Evolutionary conservation across 2,888 invertebrate genomes (phyloP).

Genomic region (Melieria crassipennis): DNA sequence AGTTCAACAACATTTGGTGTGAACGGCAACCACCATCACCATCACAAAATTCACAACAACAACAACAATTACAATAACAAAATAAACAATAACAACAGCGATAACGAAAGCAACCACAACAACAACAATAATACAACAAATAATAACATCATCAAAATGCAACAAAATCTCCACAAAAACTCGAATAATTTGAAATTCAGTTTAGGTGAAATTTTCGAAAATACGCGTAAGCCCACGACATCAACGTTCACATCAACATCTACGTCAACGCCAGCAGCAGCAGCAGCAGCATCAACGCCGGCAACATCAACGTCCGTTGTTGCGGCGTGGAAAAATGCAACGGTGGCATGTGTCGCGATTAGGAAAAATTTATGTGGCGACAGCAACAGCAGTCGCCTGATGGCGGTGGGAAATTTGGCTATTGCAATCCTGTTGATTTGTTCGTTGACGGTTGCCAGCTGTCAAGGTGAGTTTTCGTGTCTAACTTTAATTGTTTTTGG

Average conservation of each 20-base stretch:
- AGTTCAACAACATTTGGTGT: slow-evolving; percentile 47
- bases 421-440: slow-evolving; percentile 27
- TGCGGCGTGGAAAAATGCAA: not conserved
- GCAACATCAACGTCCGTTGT: slow-evolving; percentile 9
- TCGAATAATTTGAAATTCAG: slow-evolving; percentile 21
- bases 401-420: slow-evolving; percentile 6
- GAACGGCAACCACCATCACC: slow-evolving; percentile 16
- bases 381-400: too few relatives aligned
- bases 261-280: not conserved
- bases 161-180: slow-evolving; percentile 28
- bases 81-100: not conserved
- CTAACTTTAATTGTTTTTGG: not conserved
- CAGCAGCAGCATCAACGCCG: slow-evolving; percentile 13
- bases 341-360: not conserved
- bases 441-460: slow-evolving; percentile 32
- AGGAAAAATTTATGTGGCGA: not conserved
- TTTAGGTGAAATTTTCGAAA: slow-evolving; percentile 35
- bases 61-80: not conserved
- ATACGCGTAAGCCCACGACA: not conserved
- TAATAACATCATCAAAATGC: slow-evolving; percentile 22
- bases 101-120: slow-evolving; percentile 17
- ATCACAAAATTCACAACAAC: slow-evolving; percentile 3
- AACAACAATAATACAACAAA: not conserved
- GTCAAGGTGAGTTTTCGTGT: slow-evolving; percentile 38
- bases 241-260: not conserved